A percentile compares a stretch with the other conserved stretches of the same genome.
Conservation (phyloP, 2,888 invertebrate genomes). For the Dryococelus australis region DNA sequence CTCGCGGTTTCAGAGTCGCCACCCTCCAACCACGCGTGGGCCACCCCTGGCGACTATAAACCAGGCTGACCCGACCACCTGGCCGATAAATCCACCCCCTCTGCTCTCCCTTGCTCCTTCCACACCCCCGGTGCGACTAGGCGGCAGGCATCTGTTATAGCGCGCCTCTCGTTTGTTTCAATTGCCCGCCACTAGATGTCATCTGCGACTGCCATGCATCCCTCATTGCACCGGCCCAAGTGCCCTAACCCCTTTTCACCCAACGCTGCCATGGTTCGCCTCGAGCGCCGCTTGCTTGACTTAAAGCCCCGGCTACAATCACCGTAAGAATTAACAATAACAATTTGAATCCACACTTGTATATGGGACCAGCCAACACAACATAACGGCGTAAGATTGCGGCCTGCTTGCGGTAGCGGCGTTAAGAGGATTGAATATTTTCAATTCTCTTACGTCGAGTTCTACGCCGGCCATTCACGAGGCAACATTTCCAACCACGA, state of each 20-base stretch:
- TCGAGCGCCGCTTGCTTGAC: too few relatives aligned
- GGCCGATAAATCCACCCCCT: conserved; percentile 23
- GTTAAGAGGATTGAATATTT: too few relatives aligned
- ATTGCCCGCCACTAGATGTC: conserved; percentile 41
- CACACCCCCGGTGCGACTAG: not conserved
- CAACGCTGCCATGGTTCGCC: not conserved
- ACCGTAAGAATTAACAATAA: too few relatives aligned
- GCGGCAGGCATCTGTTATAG: conserved; percentile 36
- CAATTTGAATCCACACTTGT: too few relatives aligned
- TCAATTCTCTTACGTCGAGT: too few relatives aligned
- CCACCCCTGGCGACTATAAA: conserved; percentile 16
- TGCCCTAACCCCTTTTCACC: not conserved
- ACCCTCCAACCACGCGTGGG: not conserved
- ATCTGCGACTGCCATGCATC: conserved; percentile 35
- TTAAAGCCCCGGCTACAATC: too few relatives aligned
- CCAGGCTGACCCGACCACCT: conserved; percentile 22
- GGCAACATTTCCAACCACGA: too few relatives aligned
- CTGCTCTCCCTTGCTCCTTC: not conserved
- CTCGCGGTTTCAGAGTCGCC: not conserved
- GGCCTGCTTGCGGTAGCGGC: too few relatives aligned
- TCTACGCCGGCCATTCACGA: too few relatives aligned
- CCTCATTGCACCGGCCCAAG: conserved; percentile 34
- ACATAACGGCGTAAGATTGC: too few relatives aligned
- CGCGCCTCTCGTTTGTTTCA: conserved; percentile 39
- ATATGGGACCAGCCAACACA: too few relatives aligned